Base-by-base conservation (phyloP, 2,888 invertebrate genomes). In the Oligia fasciuncula region DNA sequence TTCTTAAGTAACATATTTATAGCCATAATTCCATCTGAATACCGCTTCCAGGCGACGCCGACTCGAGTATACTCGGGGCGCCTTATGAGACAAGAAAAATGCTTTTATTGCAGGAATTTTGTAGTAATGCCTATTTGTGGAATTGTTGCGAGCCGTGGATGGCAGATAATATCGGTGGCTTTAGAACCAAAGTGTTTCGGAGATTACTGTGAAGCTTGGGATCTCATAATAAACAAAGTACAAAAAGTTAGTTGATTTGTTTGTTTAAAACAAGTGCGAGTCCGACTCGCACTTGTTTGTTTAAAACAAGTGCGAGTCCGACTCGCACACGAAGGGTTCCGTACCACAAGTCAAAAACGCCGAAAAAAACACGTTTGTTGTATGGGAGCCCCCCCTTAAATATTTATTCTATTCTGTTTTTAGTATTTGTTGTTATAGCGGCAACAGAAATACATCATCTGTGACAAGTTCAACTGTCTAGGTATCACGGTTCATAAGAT, bases 131-230 rank as follows among this genome's bases (percentile, higher is more conserved):
- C 97, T 3, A 95, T 96, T 93, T 97, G 97, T 84, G 97, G 97
- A 17, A 93, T 95, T 2, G 94, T 97, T 35, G 93, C 91, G 84
- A 92, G 95, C 40, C 92, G 95, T 8, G 96, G 96, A 62, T 97
- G 96, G 96, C 95, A 96, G 85, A 96, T 97, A 51, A 94, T 97
- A 87, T 92, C 95, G 0, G 96, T 96, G 4, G 96, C 97, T 17
- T 90, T 97, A 77, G 96, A 97, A 83, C 95, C 97, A 0, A 95
- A 92, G 84, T 85, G 90, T 35, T 93, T 87, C 79, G 96, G 96
- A 62, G 95, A 96, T 77, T 97, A 94, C 80, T 94, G 91, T 69
- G 97, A 97, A 88, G 94, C 93, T 51, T 97, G 97, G 97, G 95
- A 96, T 81, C 80, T 97, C 9, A 73, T 93, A 0, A 94, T 97